Base-by-base conservation (phyloP, 2,113 vertebrate genomes). In the Perccottus glenii region DNA sequence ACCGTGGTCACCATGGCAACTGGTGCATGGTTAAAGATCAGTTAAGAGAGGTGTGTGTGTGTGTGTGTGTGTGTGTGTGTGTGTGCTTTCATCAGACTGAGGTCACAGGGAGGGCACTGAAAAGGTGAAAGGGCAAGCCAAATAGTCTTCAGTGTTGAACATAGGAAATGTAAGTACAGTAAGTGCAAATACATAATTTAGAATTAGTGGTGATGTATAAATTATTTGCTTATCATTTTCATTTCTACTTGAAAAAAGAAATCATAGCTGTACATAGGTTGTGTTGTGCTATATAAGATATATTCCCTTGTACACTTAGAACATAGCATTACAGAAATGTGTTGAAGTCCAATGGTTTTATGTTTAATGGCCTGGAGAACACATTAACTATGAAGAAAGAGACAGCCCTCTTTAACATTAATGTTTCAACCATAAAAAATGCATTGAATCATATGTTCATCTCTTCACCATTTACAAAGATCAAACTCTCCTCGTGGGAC, bases 1-100 rank as follows among this genome's bases (percentile, higher is more conserved):
- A 72, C 63, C 16, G 75, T 78, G 81, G 82, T 91, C 85, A 84
- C 89, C 87, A 90, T 91, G 87, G 89, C 75, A 90, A 89, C 88
- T 75, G 6, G 55, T 47, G 85, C 67, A 80, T 78, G 59, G 53
- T 76, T 77, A 73, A 81, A 67, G 47, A 67, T 73, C 80, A 75
- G 74, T 86, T 78, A 78, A 58, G 65, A 68, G 52, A n/a, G n/a
- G 57, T 49, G 81, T 49, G 77, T 66, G 63, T 67, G 40, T n/a
- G n/a, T n/a, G n/a, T n/a, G n/a, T n/a, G n/a, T n/a, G n/a, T n/a
- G n/a, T n/a, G n/a, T n/a, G n/a, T n/a, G 57, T 49, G 81, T 49
- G 77, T 66, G 63, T 67, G 40, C 67, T 73, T 60, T 74, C 38
- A 52, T 0, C 63, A 77, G 68, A 75, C 10, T 16, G 19, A n/a